Conservation (phyloP, 2,113 vertebrate genomes). For the Trochalopteron elliotii region DNA sequence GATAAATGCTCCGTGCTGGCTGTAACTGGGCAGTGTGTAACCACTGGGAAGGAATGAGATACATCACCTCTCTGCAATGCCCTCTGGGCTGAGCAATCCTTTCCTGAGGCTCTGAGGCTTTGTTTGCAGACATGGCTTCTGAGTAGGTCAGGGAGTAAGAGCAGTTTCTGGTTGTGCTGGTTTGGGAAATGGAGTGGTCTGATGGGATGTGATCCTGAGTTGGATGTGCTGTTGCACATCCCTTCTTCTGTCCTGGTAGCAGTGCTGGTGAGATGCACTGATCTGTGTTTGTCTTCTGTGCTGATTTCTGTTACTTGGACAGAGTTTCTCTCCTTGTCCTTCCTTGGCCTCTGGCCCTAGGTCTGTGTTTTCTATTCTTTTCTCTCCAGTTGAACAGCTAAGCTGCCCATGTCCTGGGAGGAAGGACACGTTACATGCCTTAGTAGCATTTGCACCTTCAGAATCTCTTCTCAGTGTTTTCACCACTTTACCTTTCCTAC, state of each 20-base stretch:
- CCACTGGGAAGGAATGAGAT: not conserved
- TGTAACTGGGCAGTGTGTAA: not conserved
- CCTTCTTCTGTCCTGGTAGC: not conserved
- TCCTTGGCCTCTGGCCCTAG: not conserved
- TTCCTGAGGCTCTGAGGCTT: not conserved
- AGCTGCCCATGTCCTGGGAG: not conserved
- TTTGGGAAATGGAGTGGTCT: not conserved
- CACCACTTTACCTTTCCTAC: not conserved
- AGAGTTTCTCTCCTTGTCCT: not conserved
- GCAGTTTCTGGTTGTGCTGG: not conserved
- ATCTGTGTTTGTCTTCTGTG: not conserved
- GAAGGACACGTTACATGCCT: not conserved
- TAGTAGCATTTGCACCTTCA: not conserved
- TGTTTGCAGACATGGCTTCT: not conserved
- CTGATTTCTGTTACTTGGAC: not conserved
- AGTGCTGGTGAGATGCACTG: not conserved
- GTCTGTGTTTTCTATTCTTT: not conserved
- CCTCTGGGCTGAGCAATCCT: not conserved
- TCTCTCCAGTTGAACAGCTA: not conserved
- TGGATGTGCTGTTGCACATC: not conserved
- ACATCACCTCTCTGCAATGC: not conserved
- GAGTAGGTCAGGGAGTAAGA: not conserved
- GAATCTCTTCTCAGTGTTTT: not conserved
- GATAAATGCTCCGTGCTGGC: not conserved
- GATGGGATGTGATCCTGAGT: not conserved